These are phyloP conservation scores for Drosophila bipectinata DNA, from an alignment of 1,140 invertebrate species.

Conservation along the genomic window DNA sequence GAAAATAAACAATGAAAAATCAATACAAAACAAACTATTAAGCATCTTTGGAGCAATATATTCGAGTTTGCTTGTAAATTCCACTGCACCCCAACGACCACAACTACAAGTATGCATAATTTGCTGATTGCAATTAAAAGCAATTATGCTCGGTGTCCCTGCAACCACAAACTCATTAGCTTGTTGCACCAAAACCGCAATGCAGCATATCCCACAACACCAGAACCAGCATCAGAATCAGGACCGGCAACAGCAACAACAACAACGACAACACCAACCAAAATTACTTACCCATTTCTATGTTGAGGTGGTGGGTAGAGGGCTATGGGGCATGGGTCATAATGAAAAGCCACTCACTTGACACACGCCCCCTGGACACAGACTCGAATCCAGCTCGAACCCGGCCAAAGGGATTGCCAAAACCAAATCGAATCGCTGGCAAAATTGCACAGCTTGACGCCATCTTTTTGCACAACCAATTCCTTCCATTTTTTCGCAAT, in stretches of 20 bases:
- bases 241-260: constrained; percentile 22
- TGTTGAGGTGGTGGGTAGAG: neutral
- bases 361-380: constrained; percentile 2
- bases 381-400: neutral
- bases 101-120: constrained; percentile 73
- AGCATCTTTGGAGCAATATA: neutral
- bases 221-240: constrained; percentile 31
- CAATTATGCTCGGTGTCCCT: constrained; percentile 74
- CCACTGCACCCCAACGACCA: constrained; percentile 14
- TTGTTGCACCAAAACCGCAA: constrained; percentile 77
- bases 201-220: constrained; percentile 63
- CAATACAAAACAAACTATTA: neutral
- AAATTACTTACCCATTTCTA: constrained; percentile 45
- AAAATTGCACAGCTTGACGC: constrained; percentile 57
- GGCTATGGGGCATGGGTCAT: constrained; percentile 14
- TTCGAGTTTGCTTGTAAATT: constrained; percentile 9
- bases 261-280: constrained; percentile 11
- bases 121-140: constrained; percentile 80
- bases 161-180: constrained; percentile 80
- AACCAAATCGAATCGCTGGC: constrained; percentile 49
- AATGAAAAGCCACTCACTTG: constrained; percentile 41
- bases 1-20: neutral
- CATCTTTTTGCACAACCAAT: constrained; percentile 39
- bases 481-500: constrained; percentile 2
- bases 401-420: constrained; percentile 30